These are phyloP conservation scores for Cheilosia vulpina DNA, from an alignment of 2,888 invertebrate species.

Conservation along the genomic window DNA sequence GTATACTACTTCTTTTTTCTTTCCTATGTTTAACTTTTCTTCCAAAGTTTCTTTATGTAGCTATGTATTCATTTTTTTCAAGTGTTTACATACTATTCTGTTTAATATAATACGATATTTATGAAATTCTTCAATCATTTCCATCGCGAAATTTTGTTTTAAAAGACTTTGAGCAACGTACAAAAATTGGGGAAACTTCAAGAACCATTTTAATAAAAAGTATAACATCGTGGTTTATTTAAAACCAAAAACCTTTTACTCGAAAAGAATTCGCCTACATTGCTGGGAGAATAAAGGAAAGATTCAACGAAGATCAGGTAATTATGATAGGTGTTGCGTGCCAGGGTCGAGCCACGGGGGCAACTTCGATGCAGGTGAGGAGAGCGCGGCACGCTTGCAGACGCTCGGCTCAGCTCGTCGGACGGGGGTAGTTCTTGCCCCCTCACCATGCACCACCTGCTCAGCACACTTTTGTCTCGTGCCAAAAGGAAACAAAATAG, in stretches of 20 bases:
- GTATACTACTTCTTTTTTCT: neutral
- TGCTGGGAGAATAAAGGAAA: constrained; percentile 14
- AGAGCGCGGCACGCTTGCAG: too few species aligned
- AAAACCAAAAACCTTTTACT: neutral
- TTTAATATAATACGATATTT: constrained; percentile 24
- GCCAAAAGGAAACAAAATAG: too few species aligned
- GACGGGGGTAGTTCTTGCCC: too few species aligned
- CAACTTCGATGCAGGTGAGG: too few species aligned
- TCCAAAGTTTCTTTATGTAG: too few species aligned
- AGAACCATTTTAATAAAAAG: constrained; percentile 22
- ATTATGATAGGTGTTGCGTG: neutral
- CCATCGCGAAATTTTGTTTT: constrained; percentile 5
- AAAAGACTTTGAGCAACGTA: constrained; percentile 11
- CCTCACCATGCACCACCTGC: too few species aligned
- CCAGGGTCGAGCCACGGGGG: too few species aligned
- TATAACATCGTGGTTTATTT: constrained; percentile 13
- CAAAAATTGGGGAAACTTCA: constrained; percentile 24
- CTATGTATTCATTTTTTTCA: neutral
- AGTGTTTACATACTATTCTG: neutral
- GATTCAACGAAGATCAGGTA: constrained; percentile 30
- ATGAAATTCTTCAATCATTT: constrained; percentile 5
- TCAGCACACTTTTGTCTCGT: too few species aligned
- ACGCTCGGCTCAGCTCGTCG: too few species aligned
- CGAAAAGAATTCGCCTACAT: constrained; percentile 17
- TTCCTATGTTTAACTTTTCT: too few species aligned